These are phyloP conservation scores for Pantherophis alleghaniensis DNA, from an alignment of 2,797 vertebrate genomes.

Conservation along the genomic window DNA sequence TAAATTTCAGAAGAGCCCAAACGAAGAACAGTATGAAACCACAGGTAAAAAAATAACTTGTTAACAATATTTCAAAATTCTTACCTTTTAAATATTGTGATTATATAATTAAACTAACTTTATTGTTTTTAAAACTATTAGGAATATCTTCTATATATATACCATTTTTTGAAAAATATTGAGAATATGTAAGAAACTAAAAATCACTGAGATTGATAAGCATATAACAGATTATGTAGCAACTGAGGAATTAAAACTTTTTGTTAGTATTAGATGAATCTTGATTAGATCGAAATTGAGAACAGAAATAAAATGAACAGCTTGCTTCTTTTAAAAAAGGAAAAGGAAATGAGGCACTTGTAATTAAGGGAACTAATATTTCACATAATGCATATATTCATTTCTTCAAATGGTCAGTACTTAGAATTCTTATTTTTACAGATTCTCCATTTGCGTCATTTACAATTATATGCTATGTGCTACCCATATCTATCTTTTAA, in stretches of 20 bases:
- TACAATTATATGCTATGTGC: constrained; percentile 32
- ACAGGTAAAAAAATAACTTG: not conserved
- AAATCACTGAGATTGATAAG: not conserved
- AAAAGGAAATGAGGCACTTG: not conserved
- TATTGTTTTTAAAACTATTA: not conserved
- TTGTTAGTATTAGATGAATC: not conserved
- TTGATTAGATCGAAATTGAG: not conserved
- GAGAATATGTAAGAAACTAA: not conserved
- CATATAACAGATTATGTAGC: not conserved
- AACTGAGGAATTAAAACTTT: not conserved
- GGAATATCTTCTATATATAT: not conserved
- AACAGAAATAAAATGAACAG: not conserved
- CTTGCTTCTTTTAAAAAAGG: not conserved
- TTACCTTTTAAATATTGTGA: not conserved
- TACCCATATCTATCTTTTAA: constrained; percentile 45
- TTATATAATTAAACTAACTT: not conserved
- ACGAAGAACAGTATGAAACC: not conserved
- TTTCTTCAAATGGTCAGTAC: not conserved
- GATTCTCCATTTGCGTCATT: constrained; percentile 10
- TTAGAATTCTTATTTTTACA: constrained; percentile 8
- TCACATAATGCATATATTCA: not conserved
- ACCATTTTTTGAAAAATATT: not conserved
- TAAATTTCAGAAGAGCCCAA: not conserved
- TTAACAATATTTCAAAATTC: not conserved
- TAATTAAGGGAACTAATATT: not conserved